phyloP scores from a whole-genome alignment of 2,888 invertebrate genomes.

The Lithophane ornitopus region DNA sequence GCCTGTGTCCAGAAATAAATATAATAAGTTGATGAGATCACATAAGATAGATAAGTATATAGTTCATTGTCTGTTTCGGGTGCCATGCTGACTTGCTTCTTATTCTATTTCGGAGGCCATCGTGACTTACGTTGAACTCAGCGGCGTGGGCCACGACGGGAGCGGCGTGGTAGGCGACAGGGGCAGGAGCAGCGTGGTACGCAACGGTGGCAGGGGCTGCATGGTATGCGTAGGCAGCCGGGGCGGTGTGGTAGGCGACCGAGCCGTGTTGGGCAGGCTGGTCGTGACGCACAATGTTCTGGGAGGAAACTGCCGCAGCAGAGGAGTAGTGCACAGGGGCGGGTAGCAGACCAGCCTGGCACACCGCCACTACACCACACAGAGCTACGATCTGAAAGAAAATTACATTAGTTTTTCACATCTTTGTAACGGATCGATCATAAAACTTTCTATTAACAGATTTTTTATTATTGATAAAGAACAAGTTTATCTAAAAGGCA shows the following conservation, averaged over 20 bases:
- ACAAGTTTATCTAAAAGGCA: conserved; percentile 24
- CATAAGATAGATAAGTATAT: too few relatives aligned
- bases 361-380: conserved; percentile 72
- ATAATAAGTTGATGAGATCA: neutral
- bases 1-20: conserved; percentile 68
- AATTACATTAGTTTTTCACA: neutral
- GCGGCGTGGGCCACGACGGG: conserved; percentile 68
- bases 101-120: too few relatives aligned
- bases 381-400: conserved; percentile 75
- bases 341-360: conserved; percentile 73
- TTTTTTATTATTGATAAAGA: neutral
- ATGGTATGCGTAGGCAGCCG: conserved; percentile 34
- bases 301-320: conserved; percentile 78
- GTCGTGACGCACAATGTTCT: conserved; percentile 80
- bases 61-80: neutral
- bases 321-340: conserved; percentile 78
- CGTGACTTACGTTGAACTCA: conserved; percentile 44
- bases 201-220: neutral
- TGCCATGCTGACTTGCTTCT: neutral
- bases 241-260: conserved; percentile 46
- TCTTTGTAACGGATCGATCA: neutral
- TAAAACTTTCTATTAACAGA: neutral
- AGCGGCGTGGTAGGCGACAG: conserved; percentile 82
- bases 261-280: conserved; percentile 65
- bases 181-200: conserved; percentile 2